A percentile compares a stretch with the other conserved stretches of the same genome.
Evolutionary conservation across 1,140 invertebrate species (phyloP).

Genomic region (Megalopta genalis): DNA sequence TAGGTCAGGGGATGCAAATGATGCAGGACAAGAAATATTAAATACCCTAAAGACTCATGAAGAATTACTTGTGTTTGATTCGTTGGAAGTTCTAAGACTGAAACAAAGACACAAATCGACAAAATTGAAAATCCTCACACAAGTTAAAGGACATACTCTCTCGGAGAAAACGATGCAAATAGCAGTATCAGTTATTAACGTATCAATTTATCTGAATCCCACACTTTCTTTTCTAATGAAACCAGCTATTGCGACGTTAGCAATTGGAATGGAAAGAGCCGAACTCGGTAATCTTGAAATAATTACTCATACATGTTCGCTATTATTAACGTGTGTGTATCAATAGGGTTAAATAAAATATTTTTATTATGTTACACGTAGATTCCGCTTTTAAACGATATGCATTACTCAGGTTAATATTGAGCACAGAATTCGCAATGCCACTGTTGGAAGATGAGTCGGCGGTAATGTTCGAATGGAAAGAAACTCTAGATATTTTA

Average conservation of each 20-base stretch:
- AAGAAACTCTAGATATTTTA: slow-evolving; percentile 77
- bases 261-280: slow-evolving; percentile 68
- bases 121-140: slow-evolving; percentile 55
- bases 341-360: background rate
- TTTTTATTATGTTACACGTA: slow-evolving; percentile 67
- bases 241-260: slow-evolving; percentile 77
- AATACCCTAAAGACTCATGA: slow-evolving; percentile 72
- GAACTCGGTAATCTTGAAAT: slow-evolving; percentile 38
- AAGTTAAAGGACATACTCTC: slow-evolving; percentile 83
- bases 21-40: slow-evolving; percentile 76
- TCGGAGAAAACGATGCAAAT: slow-evolving; percentile 83
- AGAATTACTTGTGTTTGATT: slow-evolving; percentile 72
- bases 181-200: slow-evolving; percentile 85
- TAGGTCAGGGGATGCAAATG: slow-evolving; percentile 7
- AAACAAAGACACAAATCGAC: slow-evolving; percentile 68
- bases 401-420: slow-evolving; percentile 78
- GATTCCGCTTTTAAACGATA: slow-evolving; percentile 77
- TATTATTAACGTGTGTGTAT: background rate
- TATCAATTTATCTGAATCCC: slow-evolving; percentile 88
- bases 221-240: slow-evolving; percentile 84
- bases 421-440: slow-evolving; percentile 82
- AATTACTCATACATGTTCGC: background rate
- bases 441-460: slow-evolving; percentile 68
- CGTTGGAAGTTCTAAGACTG: slow-evolving; percentile 62
- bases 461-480: slow-evolving; percentile 79